These are phyloP conservation scores for Otolemur garnettii DNA, from an alignment of 2,113 vertebrate species.

Conservation along the genomic window DNA sequence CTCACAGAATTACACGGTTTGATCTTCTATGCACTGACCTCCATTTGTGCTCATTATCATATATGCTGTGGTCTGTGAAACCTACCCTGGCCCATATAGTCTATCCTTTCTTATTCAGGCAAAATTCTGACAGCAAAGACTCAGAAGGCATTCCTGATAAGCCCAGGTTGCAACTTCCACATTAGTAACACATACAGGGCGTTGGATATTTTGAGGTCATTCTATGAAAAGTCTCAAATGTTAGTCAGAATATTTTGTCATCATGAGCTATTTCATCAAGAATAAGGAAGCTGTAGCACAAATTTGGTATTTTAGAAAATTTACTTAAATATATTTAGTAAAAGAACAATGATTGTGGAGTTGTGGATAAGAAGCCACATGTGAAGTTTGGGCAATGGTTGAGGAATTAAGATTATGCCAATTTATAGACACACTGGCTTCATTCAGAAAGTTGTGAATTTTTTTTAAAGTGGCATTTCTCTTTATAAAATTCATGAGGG, in stretches of 20 bases:
- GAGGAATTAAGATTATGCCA: neutral
- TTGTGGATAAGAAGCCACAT: neutral
- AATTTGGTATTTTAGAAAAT: neutral
- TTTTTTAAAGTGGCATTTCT: neutral
- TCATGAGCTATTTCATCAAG: neutral
- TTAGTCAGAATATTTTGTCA: neutral
- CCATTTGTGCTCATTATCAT: neutral
- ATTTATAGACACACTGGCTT: neutral
- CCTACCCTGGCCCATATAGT: neutral
- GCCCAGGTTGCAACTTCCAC: neutral
- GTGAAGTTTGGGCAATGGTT: neutral
- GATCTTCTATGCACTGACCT: neutral
- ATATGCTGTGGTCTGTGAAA: neutral
- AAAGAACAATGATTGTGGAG: neutral
- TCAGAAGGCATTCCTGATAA: neutral
- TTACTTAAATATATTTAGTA: neutral
- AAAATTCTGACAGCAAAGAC: neutral
- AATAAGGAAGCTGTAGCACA: neutral
- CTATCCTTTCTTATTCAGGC: neutral
- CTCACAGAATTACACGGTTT: neutral
- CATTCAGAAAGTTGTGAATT: neutral
- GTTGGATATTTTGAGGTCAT: neutral
- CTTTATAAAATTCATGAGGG: neutral
- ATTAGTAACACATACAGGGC: neutral
- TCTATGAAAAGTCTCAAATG: neutral